Conservation (phyloP, 1,140 invertebrate genomes). For the Penaeus vannamei region DNA sequence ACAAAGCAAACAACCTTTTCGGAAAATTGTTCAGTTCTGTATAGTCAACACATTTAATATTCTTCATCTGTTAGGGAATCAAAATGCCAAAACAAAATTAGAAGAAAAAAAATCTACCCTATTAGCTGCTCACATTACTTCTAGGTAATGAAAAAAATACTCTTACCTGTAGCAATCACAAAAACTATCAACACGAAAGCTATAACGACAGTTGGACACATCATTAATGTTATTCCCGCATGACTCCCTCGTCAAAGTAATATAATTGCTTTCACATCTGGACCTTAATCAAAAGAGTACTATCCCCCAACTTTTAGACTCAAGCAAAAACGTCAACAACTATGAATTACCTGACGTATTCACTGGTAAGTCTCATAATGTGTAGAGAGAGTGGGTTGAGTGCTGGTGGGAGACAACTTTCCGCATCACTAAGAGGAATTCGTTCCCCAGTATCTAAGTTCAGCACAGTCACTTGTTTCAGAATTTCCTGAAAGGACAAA, state of each 20-base stretch:
- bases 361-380: slow-evolving; percentile 93
- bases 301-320: too few species aligned
- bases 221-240: background rate
- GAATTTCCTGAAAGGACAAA: slow-evolving; percentile 80
- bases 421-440: slow-evolving; percentile 89
- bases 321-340: too few species aligned
- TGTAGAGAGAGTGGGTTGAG: slow-evolving; percentile 94
- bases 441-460: slow-evolving; percentile 95
- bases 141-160: background rate
- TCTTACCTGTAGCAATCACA: background rate
- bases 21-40: too few species aligned
- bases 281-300: too few species aligned
- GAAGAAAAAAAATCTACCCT: background rate
- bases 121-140: background rate
- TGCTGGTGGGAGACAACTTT: slow-evolving; percentile 90
- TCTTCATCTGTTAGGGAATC: too few species aligned
- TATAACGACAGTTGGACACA: background rate
- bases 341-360: slow-evolving; percentile 79
- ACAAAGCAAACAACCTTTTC: too few species aligned
- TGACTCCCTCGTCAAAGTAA: background rate
- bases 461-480: slow-evolving; percentile 92
- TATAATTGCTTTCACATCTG: too few species aligned
- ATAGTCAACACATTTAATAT: too few species aligned
- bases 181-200: background rate
- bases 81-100: too few species aligned